Percentiles rank a stretch among this genome's conserved stretches.
Evolutionary conservation across 2,888 invertebrate genomes (phyloP).

Genomic region (Tetranychus truncatus): DNA sequence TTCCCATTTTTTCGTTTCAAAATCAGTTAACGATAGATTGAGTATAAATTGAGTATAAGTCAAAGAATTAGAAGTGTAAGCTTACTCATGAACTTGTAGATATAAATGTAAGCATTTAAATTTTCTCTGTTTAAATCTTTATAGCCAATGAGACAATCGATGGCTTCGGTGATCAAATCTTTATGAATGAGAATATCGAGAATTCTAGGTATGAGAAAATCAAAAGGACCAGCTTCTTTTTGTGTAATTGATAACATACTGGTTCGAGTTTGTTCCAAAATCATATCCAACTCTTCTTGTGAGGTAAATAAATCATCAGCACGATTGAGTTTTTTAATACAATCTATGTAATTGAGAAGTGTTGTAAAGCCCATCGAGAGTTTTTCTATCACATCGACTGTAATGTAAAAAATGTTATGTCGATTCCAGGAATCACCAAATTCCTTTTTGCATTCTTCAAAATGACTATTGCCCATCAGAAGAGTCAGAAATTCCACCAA

Average conservation of each 20-base stretch:
- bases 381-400: neutral
- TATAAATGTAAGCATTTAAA: slow-evolving; percentile 4
- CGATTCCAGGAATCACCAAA: neutral
- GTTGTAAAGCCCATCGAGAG: neutral
- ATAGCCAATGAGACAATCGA: neutral
- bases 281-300: neutral
- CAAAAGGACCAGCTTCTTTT: slow-evolving; percentile 1
- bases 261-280: neutral
- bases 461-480: neutral
- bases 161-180: neutral
- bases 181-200: neutral
- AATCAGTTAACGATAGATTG: neutral
- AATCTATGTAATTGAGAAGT: neutral
- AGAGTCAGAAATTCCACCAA: neutral
- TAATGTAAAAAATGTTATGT: neutral
- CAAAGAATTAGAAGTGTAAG: neutral
- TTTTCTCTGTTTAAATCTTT: neutral
- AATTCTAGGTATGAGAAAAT: neutral
- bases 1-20: neutral
- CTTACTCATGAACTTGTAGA: neutral
- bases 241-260: neutral
- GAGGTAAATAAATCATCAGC: neutral
- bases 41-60: neutral
- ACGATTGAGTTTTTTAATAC: neutral
- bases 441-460: neutral